Base-by-base conservation (phyloP, 2,888 invertebrate genomes). In the Cybosia mesomella region DNA sequence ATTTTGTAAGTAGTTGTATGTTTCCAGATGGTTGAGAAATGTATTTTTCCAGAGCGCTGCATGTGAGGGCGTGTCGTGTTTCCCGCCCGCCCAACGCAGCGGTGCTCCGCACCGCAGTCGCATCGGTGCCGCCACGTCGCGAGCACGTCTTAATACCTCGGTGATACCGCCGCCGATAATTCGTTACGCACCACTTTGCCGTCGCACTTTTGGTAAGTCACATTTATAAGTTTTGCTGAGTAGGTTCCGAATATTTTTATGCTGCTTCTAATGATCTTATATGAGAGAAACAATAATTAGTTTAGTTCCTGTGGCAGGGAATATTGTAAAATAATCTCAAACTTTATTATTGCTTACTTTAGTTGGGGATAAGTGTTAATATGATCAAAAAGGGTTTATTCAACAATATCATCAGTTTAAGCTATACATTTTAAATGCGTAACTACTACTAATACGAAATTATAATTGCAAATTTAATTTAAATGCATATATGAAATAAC, bases 11-110 rank as follows among this genome's bases (percentile, higher is more conserved):
- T 78, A 74, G 67, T 67, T 67, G 58, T 71, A 77, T 62, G 34
- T 68, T 74, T 72, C 68, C 70, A 63, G 58, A 70, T 68, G 74
- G 73, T 75, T 76, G 81, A 69, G 77, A 78, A 69, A 76, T 67
- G 74, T 58, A 8, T 69, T 77, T 77, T 75, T 75, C 67, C 70
- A 63, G 21, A 60, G 36, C 49, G 59, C 39, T 36, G 74, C 71
- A 73, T 75, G 75, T 71, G 80, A 90, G 93, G 93, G 93, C 94
- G 93, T 93, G 92, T 89, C 92, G 68, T 43, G 53, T 13, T 49
- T 22, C 73, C 76, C 83, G 84, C 85, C 93, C 93, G 92, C 93
- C 93, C 92, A 90, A 86, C 84, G 77, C 67, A 64, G 73, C 73
- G 73, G 75, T 74, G 77, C 59, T 59, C 79, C 72, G 78, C 85